Conservation (phyloP, 2,113 vertebrate genomes). For the Marmota flaviventris region DNA sequence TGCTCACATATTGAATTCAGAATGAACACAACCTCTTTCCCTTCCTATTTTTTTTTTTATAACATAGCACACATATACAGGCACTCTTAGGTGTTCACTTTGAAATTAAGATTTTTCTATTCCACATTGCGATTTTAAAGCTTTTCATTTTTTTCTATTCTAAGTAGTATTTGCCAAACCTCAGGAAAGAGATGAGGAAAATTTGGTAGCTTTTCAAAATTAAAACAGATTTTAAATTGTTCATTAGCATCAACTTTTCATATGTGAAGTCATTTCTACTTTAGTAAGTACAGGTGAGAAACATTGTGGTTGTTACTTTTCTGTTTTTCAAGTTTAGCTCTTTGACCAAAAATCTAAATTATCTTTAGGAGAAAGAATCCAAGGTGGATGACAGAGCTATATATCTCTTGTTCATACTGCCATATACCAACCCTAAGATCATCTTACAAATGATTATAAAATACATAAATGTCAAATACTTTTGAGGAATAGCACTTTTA, state of each 20-base stretch:
- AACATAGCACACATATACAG: not conserved
- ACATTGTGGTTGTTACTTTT: not conserved
- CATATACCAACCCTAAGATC: not conserved
- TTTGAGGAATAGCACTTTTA: not conserved
- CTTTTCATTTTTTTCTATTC: not conserved
- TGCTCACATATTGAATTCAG: not conserved
- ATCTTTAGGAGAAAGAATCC: not conserved
- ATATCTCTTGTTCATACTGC: not conserved
- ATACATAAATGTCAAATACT: not conserved
- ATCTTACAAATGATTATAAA: not conserved
- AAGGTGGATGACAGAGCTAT: not conserved
- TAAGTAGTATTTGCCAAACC: not conserved
- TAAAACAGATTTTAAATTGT: not conserved
- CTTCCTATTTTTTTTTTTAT: not conserved
- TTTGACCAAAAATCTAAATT: slow-evolving; percentile 26
- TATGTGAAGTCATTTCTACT: not conserved
- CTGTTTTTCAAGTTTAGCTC: not conserved
- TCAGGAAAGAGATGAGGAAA: not conserved
- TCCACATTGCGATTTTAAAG: not conserved
- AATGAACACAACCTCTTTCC: not conserved
- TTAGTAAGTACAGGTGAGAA: not conserved
- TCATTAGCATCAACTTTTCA: not conserved
- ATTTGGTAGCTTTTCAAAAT: not conserved
- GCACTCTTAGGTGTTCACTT: not conserved
- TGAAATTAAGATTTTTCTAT: not conserved